These are phyloP conservation scores for Ashinkailepas kermadecensis DNA, from an alignment of 2,888 invertebrate genomes.

Conservation along the genomic window DNA sequence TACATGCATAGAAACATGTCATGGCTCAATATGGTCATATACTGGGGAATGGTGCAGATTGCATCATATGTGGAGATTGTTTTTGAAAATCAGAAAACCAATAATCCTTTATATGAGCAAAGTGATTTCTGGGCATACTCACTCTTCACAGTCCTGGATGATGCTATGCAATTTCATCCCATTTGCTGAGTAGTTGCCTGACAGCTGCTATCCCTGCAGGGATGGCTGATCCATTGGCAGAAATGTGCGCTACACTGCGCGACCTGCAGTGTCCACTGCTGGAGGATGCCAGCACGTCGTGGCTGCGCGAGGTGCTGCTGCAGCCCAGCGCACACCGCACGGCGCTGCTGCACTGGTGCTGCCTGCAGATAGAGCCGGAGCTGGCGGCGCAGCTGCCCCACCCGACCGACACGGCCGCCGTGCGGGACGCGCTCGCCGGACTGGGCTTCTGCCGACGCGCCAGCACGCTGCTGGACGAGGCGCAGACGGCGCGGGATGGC, in stretches of 20 bases:
- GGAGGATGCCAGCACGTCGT: background rate
- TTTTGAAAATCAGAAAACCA: no score
- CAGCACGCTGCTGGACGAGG: background rate
- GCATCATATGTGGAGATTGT: no score
- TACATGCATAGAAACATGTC: no score
- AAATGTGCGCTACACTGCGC: background rate
- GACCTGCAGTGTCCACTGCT: background rate
- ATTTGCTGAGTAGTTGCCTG: no score
- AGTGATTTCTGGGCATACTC: no score
- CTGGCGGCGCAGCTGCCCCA: background rate
- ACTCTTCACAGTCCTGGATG: no score
- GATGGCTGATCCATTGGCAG: background rate
- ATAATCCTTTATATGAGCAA: no score
- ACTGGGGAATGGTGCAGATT: no score
- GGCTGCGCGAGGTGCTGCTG: conserved; percentile 13
- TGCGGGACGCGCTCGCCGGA: background rate
- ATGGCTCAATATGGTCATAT: no score
- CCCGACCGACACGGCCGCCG: background rate
- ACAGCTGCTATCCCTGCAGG: no score
- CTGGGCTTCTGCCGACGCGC: background rate
- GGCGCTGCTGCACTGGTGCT: conserved; percentile 14
- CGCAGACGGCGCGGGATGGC: background rate
- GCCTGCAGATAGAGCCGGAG: conserved; percentile 13
- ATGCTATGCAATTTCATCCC: no score
- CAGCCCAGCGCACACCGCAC: conserved; percentile 12